A percentile compares a stretch with the other conserved stretches of the same genome.
Conservation (phyloP, 2,113 vertebrate genomes). For the Mus spicilegus region DNA sequence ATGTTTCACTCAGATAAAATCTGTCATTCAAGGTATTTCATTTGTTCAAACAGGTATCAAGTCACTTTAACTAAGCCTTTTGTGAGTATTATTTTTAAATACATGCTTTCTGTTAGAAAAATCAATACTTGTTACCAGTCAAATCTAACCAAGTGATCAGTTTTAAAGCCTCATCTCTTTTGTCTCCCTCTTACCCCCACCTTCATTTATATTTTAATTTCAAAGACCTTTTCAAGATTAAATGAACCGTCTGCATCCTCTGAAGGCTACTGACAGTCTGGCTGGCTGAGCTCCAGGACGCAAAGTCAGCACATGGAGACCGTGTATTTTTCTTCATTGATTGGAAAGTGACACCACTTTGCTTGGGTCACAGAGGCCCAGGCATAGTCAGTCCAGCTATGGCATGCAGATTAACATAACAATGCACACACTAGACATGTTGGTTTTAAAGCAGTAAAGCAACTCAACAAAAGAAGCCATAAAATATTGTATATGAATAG, state of each 20-base stretch:
- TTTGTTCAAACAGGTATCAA: background rate
- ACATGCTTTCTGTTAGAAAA: slow-evolving; percentile 15
- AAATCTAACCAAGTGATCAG: background rate
- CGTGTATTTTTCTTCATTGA: slow-evolving; percentile 86
- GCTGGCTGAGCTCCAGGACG: slow-evolving; percentile 59
- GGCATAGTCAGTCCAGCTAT: slow-evolving; percentile 81
- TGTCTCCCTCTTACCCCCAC: background rate
- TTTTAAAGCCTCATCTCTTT: slow-evolving; percentile 19
- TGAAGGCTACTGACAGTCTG: slow-evolving; percentile 60
- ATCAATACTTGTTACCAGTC: background rate
- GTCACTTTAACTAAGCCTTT: background rate
- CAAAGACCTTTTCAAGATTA: slow-evolving; percentile 62
- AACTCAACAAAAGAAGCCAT: background rate
- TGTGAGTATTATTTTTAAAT: slow-evolving; percentile 11
- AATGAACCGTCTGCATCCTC: slow-evolving; percentile 56
- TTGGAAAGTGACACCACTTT: slow-evolving; percentile 87
- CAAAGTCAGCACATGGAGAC: slow-evolving; percentile 82
- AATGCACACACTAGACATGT: background rate
- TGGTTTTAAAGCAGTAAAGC: background rate
- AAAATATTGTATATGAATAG: background rate
- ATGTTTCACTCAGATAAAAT: background rate
- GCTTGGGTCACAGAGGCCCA: slow-evolving; percentile 79
- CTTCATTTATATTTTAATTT: background rate
- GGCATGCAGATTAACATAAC: background rate
- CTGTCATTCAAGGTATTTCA: background rate